A percentile compares a stretch with the other conserved stretches of the same genome.
These are phyloP conservation scores for human DNA, from an alignment of 2,113 vertebrate genomes.

Conservation along the genomic window GRCh38 chr14:83293501-83294000, in stretches of 20 bases:
- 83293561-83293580: neutral
- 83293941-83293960: neutral
- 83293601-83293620: neutral
- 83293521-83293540: neutral
- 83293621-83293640: neutral
- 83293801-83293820: neutral
- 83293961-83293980: neutral
- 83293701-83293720: neutral
- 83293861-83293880: neutral
- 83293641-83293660: neutral
- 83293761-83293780: neutral
- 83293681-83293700: neutral
- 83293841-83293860: neutral
- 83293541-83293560: neutral
- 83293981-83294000: no score
- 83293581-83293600: neutral
- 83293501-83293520: no score
- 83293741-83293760: neutral
- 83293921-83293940: neutral
- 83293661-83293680: neutral
- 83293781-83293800: neutral
- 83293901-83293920: fast-evolving
- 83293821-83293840: neutral
- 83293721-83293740: neutral
- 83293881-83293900: neutral